A percentile compares a stretch with the other conserved stretches of the same genome.
These are phyloP conservation scores for Cyprinella venusta DNA, from an alignment of 2,797 vertebrate species.

Conservation along the genomic window DNA sequence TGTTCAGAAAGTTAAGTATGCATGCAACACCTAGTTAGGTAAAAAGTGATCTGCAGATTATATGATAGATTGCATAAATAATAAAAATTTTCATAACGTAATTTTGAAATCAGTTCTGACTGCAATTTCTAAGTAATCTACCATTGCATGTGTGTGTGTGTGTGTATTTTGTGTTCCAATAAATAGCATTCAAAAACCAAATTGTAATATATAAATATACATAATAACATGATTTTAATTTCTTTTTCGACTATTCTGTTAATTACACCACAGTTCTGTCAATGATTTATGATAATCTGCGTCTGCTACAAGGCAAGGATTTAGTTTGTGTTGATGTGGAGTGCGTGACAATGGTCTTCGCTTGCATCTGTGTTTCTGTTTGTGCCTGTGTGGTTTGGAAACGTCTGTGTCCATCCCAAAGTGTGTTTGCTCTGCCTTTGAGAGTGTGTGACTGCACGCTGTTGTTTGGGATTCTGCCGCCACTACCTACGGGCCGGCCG, in stretches of 20 bases:
- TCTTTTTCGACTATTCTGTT: not conserved
- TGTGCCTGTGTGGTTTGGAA: slow-evolving; percentile 56
- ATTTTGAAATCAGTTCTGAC: not conserved
- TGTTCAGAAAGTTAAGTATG: no score
- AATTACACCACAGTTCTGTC: not conserved
- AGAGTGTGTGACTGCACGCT: slow-evolving; percentile 57
- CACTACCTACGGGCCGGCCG: slow-evolving; percentile 57
- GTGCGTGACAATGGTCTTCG: slow-evolving; percentile 58
- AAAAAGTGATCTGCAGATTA: not conserved
- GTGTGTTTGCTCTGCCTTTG: slow-evolving; percentile 52
- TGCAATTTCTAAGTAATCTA: not conserved
- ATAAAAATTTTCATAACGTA: not conserved
- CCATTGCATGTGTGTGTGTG: no score
- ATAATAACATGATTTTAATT: not conserved
- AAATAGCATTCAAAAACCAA: not conserved
- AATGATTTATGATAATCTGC: slow-evolving; percentile 5
- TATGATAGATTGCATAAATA: not conserved
- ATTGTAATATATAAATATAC: not conserved
- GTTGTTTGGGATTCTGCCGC: slow-evolving; percentile 52
- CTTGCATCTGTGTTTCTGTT: slow-evolving; percentile 57
- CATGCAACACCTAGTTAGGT: not conserved
- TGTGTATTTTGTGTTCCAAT: not conserved
- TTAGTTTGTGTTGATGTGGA: slow-evolving; percentile 65
- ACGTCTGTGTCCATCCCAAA: slow-evolving; percentile 50
- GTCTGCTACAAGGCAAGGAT: slow-evolving; percentile 26